Evolutionary conservation across 2,797 vertebrate species (phyloP).

Genomic region (Clarias platycephalus): DNA sequence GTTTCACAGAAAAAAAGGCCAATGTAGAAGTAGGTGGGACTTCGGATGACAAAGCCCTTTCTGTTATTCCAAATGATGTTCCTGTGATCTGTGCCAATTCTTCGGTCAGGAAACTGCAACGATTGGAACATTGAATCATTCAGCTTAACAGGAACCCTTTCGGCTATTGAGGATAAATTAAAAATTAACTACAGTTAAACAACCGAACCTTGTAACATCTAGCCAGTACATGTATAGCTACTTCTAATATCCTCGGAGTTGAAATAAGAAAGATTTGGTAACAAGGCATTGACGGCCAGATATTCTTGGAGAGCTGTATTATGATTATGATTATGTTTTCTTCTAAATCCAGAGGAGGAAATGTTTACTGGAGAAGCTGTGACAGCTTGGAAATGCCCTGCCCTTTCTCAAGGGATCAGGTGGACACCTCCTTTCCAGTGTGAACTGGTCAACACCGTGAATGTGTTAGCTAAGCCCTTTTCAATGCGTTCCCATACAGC

Average conservation of each 20-base stretch:
- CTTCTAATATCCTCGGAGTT: slow-evolving; percentile 1
- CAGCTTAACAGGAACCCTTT: slow-evolving; percentile 11
- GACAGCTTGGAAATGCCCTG: slow-evolving; percentile 72
- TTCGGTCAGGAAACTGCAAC: slow-evolving; percentile 70
- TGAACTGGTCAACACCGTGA: slow-evolving; percentile 57
- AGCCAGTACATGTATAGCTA: not conserved
- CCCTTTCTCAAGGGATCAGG: slow-evolving; percentile 77
- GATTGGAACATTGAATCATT: slow-evolving; percentile 54
- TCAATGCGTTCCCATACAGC: slow-evolving; percentile 25
- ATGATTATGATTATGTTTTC: slow-evolving; percentile 70
- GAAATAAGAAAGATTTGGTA: slow-evolving; percentile 32
- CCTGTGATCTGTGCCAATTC: slow-evolving; percentile 76
- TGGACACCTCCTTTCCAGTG: slow-evolving; percentile 62
- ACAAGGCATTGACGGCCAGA: slow-evolving; percentile 21
- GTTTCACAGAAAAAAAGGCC: slow-evolving; percentile 86
- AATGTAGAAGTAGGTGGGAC: slow-evolving; percentile 79
- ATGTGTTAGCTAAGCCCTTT: slow-evolving; percentile 44
- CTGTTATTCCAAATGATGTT: slow-evolving; percentile 87
- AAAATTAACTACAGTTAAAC: slow-evolving; percentile 33
- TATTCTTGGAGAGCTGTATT: slow-evolving; percentile 59
- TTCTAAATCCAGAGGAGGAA: slow-evolving; percentile 68
- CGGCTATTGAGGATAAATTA: slow-evolving; percentile 29
- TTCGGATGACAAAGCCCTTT: slow-evolving; percentile 85
- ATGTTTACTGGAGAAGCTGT: slow-evolving; percentile 73
- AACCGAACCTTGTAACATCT: not conserved